These are phyloP conservation scores for Orthonychiurus folsomi DNA, from an alignment of 2,888 invertebrate species.

Conservation along the genomic window DNA sequence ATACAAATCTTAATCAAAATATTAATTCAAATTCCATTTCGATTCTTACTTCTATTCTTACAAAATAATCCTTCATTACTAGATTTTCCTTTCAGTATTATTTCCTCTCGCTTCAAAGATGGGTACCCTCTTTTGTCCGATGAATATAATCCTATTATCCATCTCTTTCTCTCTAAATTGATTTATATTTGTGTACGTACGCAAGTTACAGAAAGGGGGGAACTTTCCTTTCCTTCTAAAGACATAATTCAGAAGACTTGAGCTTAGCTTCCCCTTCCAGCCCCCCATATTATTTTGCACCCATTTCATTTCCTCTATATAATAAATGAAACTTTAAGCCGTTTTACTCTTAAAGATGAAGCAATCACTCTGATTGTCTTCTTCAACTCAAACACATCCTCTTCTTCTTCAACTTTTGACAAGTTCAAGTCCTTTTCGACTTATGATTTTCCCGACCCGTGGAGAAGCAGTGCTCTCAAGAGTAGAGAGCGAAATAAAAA, in stretches of 20 bases:
- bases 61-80: too few relatives aligned
- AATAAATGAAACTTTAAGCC: constrained; percentile 1
- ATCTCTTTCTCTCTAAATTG: neutral
- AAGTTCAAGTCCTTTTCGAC: neutral
- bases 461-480: too few relatives aligned
- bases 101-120: too few relatives aligned
- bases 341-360: neutral
- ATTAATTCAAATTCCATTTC: too few relatives aligned
- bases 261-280: neutral
- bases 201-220: too few relatives aligned
- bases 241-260: neutral
- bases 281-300: neutral
- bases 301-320: neutral
- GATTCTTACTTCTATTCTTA: too few relatives aligned
- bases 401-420: neutral
- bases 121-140: too few relatives aligned
- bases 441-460: too few relatives aligned
- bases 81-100: too few relatives aligned
- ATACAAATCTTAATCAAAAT: too few relatives aligned
- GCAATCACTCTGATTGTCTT: neutral
- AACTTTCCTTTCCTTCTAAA: neutral
- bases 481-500: too few relatives aligned
- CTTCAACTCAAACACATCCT: neutral
- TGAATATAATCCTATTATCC: neutral
- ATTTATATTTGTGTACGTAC: constrained; percentile 1